A percentile compares a stretch with the other conserved stretches of the same genome.
These are phyloP conservation scores for Ceriagrion tenellum DNA, from an alignment of 2,888 invertebrate genomes.

Conservation along the genomic window DNA sequence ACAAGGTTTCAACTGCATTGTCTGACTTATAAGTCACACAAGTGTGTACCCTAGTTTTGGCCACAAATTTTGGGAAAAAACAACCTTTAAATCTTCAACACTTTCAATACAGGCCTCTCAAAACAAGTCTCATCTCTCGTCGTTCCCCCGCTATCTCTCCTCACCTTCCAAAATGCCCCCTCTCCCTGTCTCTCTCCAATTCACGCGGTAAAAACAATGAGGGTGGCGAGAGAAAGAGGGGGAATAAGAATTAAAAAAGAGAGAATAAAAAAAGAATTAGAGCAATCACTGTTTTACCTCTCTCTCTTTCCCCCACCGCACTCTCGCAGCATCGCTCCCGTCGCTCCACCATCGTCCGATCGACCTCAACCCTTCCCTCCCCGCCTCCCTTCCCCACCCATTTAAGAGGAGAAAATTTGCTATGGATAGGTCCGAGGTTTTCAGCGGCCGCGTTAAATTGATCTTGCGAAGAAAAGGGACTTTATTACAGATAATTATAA, in stretches of 20 bases:
- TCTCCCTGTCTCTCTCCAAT: neutral
- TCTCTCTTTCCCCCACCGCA: neutral
- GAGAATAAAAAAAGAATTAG: neutral
- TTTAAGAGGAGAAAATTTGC: constrained; percentile 64
- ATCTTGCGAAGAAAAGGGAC: constrained; percentile 66
- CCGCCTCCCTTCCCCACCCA: neutral
- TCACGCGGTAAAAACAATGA: neutral
- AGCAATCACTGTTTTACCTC: neutral
- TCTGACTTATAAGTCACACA: too few relatives aligned
- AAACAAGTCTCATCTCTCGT: neutral
- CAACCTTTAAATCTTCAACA: too few relatives aligned
- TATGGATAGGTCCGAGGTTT: constrained; percentile 62
- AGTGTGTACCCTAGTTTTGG: too few relatives aligned
- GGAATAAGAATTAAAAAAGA: neutral
- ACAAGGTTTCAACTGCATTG: too few relatives aligned
- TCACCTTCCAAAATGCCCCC: too few relatives aligned
- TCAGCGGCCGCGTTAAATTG: constrained; percentile 65
- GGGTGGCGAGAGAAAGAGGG: neutral
- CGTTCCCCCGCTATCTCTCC: neutral
- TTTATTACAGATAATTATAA: constrained; percentile 68
- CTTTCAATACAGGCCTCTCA: too few relatives aligned
- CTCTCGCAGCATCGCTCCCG: neutral
- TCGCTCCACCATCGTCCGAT: neutral
- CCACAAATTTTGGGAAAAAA: too few relatives aligned
- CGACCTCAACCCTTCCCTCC: neutral